phyloP scores from a whole-genome alignment of 2,797 vertebrate species.

The Geotrypetes seraphini region DNA sequence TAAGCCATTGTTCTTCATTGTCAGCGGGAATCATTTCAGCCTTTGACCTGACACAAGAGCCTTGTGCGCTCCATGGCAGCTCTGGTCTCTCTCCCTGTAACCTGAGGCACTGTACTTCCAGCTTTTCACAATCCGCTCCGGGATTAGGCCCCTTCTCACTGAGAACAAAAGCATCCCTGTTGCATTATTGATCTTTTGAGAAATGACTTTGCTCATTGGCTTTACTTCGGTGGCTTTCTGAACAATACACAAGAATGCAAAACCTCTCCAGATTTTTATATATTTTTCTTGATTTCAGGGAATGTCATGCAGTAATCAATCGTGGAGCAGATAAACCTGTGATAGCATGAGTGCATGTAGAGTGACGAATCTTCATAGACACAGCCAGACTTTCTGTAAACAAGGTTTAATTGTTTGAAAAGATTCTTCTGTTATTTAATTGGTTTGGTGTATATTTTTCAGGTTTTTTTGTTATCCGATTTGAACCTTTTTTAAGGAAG shows the following conservation, averaged over 20 bases:
- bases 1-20: constrained; percentile 1
- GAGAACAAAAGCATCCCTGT: background rate
- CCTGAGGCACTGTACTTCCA: background rate
- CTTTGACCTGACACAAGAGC: constrained; percentile 6
- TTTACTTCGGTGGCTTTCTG: constrained; percentile 1
- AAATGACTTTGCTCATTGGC: background rate
- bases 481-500: no score
- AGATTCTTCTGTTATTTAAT: no score
- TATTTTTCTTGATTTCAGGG: no score
- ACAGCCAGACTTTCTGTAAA: no score
- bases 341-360: no score
- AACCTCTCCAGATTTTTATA: background rate
- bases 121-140: background rate
- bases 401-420: no score
- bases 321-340: no score
- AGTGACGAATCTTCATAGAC: no score
- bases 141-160: background rate
- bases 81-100: background rate
- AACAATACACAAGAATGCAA: constrained; percentile 2
- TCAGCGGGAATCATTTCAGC: constrained; percentile 6
- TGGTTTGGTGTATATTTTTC: no score
- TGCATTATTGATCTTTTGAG: constrained; percentile 7
- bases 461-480: no score
- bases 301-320: no score
- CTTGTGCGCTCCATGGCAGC: background rate